These are phyloP conservation scores for Suillia variegata DNA, from an alignment of 2,888 invertebrate genomes.

Conservation along the genomic window DNA sequence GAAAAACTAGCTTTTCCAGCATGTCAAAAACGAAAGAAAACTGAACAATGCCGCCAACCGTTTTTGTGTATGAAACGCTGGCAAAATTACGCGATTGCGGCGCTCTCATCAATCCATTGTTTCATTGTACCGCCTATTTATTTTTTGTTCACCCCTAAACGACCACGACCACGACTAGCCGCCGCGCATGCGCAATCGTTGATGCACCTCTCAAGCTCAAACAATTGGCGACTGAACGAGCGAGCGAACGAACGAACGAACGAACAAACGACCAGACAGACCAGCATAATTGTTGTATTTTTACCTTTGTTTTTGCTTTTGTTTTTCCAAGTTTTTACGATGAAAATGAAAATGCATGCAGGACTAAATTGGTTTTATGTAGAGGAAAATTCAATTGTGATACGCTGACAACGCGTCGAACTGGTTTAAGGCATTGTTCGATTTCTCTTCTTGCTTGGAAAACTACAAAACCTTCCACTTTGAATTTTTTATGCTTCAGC, in stretches of 20 bases:
- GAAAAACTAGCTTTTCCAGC: neutral
- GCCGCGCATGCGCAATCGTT: neutral
- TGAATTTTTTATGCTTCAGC: neutral
- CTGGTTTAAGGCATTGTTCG: neutral
- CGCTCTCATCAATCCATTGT: too few relatives aligned
- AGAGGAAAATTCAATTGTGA: neutral
- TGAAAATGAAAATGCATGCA: conserved; percentile 16
- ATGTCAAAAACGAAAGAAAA: neutral
- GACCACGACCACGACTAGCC: neutral
- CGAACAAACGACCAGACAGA: neutral
- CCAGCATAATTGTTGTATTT: conserved; percentile 4
- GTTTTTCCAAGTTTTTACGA: conserved; percentile 18
- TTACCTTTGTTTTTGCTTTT: conserved; percentile 18
- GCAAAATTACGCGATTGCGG: too few relatives aligned
- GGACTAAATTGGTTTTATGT: neutral
- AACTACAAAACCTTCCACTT: too few relatives aligned
- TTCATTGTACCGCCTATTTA: too few relatives aligned
- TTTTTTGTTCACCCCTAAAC: neutral
- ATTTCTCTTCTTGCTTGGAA: too few relatives aligned
- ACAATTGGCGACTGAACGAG: neutral
- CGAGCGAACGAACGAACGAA: neutral
- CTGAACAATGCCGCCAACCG: neutral
- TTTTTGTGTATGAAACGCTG: too few relatives aligned
- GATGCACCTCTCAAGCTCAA: neutral
- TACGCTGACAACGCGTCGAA: neutral